phyloP scores from a whole-genome alignment of 2,888 invertebrate species.

The Lingula anatina region DNA sequence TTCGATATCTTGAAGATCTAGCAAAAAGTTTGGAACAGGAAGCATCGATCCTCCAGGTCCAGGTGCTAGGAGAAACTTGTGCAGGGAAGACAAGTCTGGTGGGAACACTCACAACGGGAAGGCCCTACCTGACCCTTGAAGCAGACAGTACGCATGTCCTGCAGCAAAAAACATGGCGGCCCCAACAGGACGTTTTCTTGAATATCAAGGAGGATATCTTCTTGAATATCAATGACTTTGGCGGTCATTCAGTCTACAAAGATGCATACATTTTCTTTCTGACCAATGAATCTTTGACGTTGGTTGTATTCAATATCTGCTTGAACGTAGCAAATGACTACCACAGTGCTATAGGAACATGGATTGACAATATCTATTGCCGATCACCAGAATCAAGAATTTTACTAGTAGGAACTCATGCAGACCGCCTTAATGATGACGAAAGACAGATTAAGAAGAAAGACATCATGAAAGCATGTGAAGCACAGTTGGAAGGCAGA shows the following conservation, averaged over 20 bases:
- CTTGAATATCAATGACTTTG: conserved; percentile 42
- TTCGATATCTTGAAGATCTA: conserved; percentile 27
- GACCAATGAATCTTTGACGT: conserved; percentile 35
- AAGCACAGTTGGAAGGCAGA: no score
- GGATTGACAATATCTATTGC: no score
- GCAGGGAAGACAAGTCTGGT: conserved; percentile 40
- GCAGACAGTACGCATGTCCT: conserved; percentile 41
- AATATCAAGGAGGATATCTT: no score
- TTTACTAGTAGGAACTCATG: no score
- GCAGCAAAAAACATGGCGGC: conserved; percentile 41
- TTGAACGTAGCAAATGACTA: conserved; percentile 20
- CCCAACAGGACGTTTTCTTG: conserved; percentile 31
- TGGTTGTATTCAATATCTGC: conserved; percentile 34
- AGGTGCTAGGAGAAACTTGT: conserved; percentile 34
- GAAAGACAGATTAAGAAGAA: no score
- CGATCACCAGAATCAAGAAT: no score
- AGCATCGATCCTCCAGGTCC: conserved; percentile 34
- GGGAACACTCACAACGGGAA: conserved; percentile 30
- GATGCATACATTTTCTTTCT: conserved; percentile 44
- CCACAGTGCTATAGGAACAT: no score
- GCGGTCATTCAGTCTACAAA: conserved; percentile 42
- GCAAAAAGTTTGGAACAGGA: conserved; percentile 35
- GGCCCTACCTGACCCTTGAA: conserved; percentile 29
- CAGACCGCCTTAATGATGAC: no score
- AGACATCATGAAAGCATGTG: no score